Conservation (phyloP, 2,797 vertebrate genomes). For the Acipenser oxyrinchus region DNA sequence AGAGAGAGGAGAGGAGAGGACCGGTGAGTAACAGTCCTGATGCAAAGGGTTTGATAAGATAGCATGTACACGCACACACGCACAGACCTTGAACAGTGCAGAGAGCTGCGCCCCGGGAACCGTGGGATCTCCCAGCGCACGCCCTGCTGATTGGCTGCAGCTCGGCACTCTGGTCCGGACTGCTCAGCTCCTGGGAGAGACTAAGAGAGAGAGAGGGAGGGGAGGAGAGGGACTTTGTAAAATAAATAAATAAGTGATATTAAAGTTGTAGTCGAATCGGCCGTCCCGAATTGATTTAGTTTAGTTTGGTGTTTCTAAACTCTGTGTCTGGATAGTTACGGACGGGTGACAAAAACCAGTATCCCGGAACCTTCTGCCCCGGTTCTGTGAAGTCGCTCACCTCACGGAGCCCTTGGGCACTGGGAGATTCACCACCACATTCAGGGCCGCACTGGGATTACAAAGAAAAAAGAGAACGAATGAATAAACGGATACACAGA, state of each 20-base stretch:
- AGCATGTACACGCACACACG: neutral
- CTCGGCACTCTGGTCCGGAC: slow-evolving; percentile 75
- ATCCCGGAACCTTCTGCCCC: no score
- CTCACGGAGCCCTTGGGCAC: slow-evolving; percentile 74
- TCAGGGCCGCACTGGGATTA: slow-evolving; percentile 64
- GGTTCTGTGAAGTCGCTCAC: slow-evolving; percentile 41
- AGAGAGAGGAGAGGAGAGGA: neutral
- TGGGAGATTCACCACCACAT: slow-evolving; percentile 63
- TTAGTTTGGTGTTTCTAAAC: neutral
- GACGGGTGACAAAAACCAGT: no score
- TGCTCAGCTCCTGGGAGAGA: slow-evolving; percentile 82
- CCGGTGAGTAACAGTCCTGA: neutral
- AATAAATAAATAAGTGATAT: neutral
- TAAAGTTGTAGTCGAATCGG: neutral
- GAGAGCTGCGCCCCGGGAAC: slow-evolving; percentile 76
- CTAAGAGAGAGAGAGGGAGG: slow-evolving; percentile 34
- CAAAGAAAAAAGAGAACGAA: neutral
- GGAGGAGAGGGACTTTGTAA: neutral
- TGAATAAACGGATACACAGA: neutral
- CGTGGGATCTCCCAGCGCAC: slow-evolving; percentile 71
- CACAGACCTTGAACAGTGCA: slow-evolving; percentile 72
- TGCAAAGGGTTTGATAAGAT: neutral
- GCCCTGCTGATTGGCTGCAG: slow-evolving; percentile 57
- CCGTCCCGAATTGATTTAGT: neutral
- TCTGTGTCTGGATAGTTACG: no score